Evolutionary conservation across 2,113 vertebrate species (phyloP), one percentile per base, ranked within the genome.

Genomic region (Neolamprologus variostigma): DNA sequence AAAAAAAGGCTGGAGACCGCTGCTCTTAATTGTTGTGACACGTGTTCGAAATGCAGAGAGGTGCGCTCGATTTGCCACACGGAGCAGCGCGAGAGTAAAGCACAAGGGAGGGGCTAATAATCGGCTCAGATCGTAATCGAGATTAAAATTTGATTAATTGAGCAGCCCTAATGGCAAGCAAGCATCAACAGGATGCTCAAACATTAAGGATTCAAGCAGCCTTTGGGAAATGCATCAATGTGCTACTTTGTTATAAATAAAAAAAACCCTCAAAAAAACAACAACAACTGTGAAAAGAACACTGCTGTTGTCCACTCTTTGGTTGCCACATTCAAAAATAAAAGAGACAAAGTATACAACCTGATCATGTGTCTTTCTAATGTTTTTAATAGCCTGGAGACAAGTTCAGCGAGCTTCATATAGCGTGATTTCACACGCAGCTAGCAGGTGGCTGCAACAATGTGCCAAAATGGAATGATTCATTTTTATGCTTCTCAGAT

Each of bases 211-310:
- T 78, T 78, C 0, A 50, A 19, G 26, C 42, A 31, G 23, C 16
- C 23, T 50, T 1, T 28, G 14, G 21, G 14, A 47, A 28, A 76
- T 28, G 4, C 40, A 76, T 47, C 3, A 76, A 76, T 47, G 68
- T 17, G 40, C 14, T 47, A 42, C 68, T 47, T 47, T 73, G 9
- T 73, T 73, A 1, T 47, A 73, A 11, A 47, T 28, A 28, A 17
- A 9, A 11, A 31, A 6, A 0, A 0, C 2, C 7, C 7, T 16
- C 12, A 54, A 28, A 28, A 57, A 8, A 54, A 12, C 28, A 23
- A 3, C 55, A 35, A 12, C 16, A 35, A 26, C 21, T 45, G 37
- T 45, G 37, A 3, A 28, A 76, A 50, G 6, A 50, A 50, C 0
- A 12, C 23, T 31, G 42, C 23, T 50, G 9, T 31, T 50, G 26